These are phyloP conservation scores for Agonopterix alstromeriana DNA, from an alignment of 2,888 invertebrate species.

Conservation along the genomic window DNA sequence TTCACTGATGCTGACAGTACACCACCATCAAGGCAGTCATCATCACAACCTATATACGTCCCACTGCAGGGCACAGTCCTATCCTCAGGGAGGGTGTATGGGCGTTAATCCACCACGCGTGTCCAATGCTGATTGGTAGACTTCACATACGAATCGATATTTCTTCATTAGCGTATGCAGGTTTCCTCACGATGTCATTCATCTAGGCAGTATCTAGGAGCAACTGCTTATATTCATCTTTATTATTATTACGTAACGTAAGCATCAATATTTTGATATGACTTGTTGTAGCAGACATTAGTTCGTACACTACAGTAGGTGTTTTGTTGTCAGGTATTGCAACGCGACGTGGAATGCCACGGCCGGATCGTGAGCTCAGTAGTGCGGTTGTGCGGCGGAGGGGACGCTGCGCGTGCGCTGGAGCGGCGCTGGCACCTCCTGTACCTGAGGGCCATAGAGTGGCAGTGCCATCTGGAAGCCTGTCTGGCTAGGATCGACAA, in stretches of 20 bases:
- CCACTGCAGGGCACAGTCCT: too few species aligned
- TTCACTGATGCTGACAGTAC: too few species aligned
- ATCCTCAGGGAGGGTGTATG: too few species aligned
- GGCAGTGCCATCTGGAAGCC: conserved; percentile 93
- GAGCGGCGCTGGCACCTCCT: conserved; percentile 94
- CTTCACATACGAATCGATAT: too few species aligned
- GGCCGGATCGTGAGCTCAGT: conserved; percentile 88
- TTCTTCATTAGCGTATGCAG: too few species aligned
- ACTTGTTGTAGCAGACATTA: not conserved
- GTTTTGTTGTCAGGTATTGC: conserved; percentile 82
- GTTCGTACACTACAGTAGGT: not conserved
- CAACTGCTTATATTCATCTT: too few species aligned
- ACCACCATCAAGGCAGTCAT: too few species aligned
- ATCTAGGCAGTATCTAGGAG: too few species aligned
- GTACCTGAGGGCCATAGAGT: conserved; percentile 92
- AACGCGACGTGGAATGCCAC: conserved; percentile 95
- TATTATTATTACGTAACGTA: not conserved
- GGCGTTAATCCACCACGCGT: too few species aligned
- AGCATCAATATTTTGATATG: not conserved
- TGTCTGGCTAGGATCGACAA: conserved; percentile 82
- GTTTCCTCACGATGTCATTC: too few species aligned
- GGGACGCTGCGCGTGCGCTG: conserved; percentile 81
- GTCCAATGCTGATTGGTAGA: too few species aligned
- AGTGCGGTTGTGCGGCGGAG: conserved; percentile 84
- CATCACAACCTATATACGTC: too few species aligned